phyloP scores from a whole-genome alignment of 2,888 invertebrate genomes.

The Tiphia femorata region DNA sequence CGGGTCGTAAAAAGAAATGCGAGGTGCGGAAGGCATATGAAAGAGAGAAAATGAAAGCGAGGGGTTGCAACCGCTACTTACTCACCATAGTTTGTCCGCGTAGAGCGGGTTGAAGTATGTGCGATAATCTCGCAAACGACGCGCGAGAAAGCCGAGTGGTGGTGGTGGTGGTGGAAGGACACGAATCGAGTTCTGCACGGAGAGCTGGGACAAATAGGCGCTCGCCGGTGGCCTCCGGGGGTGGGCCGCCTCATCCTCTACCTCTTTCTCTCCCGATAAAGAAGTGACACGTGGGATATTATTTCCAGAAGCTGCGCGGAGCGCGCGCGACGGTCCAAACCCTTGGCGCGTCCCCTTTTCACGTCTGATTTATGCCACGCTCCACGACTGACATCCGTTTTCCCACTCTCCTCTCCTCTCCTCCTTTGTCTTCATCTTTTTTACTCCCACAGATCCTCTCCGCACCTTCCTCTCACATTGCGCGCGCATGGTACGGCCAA shows the following conservation, averaged over 20 bases:
- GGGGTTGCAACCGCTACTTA: constrained; percentile 10
- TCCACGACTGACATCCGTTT: constrained; percentile 21
- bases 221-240: neutral
- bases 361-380: constrained; percentile 31
- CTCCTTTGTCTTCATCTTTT: neutral
- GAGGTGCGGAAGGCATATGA: neutral
- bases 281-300: constrained; percentile 40
- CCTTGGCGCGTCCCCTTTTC: constrained; percentile 38
- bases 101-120: constrained; percentile 19
- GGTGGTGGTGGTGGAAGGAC: constrained; percentile 19
- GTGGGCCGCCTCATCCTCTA: neutral
- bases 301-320: constrained; percentile 35
- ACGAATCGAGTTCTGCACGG: constrained; percentile 22
- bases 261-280: constrained; percentile 28
- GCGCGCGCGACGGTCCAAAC: too few relatives aligned
- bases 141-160: too few relatives aligned
- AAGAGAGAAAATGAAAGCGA: neutral
- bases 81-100: constrained; percentile 24
- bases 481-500: too few relatives aligned
- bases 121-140: constrained; percentile 24
- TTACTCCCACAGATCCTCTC: too few relatives aligned
- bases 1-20: too few relatives aligned
- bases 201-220: constrained; percentile 28
- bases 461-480: too few relatives aligned
- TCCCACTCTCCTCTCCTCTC: neutral